These are phyloP conservation scores for Argyresthia albistria DNA, from an alignment of 2,888 invertebrate species.

Conservation along the genomic window DNA sequence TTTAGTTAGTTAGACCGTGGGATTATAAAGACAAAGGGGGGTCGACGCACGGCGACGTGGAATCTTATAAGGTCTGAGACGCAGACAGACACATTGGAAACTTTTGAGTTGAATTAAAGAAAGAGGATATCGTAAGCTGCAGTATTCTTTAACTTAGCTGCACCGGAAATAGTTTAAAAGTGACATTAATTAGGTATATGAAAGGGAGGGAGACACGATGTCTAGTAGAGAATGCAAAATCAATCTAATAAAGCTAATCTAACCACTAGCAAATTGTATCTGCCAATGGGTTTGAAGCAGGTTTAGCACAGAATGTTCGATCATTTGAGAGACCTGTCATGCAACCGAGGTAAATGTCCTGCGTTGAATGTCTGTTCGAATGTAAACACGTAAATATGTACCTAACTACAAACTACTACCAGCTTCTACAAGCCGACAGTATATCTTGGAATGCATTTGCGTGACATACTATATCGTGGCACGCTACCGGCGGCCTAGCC, in stretches of 20 bases:
- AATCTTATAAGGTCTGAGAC: slow-evolving; percentile 4
- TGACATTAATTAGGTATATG: too few relatives aligned
- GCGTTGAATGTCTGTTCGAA: too few relatives aligned
- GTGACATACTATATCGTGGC: slow-evolving; percentile 9
- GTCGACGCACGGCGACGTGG: slow-evolving; percentile 50
- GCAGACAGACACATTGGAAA: not conserved
- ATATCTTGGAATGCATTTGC: slow-evolving; percentile 13
- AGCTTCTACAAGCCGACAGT: not conserved
- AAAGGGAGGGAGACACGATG: too few relatives aligned
- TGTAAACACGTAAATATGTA: too few relatives aligned
- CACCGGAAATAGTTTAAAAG: too few relatives aligned
- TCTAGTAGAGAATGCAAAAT: too few relatives aligned
- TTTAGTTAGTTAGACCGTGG: slow-evolving; percentile 28
- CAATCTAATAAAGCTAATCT: too few relatives aligned
- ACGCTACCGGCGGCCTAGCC: slow-evolving; percentile 7
- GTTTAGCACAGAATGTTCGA: not conserved
- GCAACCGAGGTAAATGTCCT: too few relatives aligned
- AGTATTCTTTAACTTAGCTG: not conserved
- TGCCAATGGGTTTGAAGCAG: not conserved
- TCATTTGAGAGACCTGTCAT: too few relatives aligned
- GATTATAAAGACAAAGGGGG: slow-evolving; percentile 37
- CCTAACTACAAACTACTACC: too few relatives aligned
- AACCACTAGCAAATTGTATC: too few relatives aligned
- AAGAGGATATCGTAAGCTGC: not conserved
- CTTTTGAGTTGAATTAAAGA: not conserved